Conservation (phyloP, 2,888 invertebrate genomes). For the Heterodera filipjevi region DNA sequence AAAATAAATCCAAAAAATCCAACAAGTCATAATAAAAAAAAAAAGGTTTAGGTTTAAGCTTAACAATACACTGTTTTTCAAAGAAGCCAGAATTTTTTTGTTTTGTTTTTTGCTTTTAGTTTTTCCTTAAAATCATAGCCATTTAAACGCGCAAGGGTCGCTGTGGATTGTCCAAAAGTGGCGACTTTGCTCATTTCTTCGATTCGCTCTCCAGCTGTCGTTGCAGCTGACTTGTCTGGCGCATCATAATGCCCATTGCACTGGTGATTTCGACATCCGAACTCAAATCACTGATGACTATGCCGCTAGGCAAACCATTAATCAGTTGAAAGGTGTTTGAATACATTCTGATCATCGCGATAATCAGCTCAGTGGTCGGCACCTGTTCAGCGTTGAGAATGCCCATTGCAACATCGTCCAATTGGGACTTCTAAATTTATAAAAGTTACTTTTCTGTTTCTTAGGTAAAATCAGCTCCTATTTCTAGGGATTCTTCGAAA, state of each 20-base stretch:
- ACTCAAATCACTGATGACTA: background rate
- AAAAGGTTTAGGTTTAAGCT: no score
- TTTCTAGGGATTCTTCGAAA: no score
- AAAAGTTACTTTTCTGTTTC: no score
- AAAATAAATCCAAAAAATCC: no score
- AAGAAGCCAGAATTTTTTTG: no score
- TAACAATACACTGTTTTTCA: no score
- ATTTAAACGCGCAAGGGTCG: no score
- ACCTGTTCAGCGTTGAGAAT: background rate
- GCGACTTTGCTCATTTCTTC: slow-evolving; percentile 2
- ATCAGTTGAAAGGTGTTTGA: background rate
- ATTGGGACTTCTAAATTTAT: background rate
- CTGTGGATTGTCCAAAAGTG: no score
- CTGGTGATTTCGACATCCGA: background rate
- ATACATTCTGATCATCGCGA: background rate
- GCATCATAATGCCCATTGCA: background rate
- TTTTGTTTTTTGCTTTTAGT: no score
- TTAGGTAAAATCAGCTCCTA: no score
- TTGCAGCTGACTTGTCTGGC: background rate
- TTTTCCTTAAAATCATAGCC: no score
- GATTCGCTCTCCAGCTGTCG: background rate
- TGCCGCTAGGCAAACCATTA: background rate
- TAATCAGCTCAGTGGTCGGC: background rate
- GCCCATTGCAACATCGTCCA: background rate
- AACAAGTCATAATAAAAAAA: no score